Base-by-base conservation (phyloP, 2,888 invertebrate species). In the Hybos culiciformis region DNA sequence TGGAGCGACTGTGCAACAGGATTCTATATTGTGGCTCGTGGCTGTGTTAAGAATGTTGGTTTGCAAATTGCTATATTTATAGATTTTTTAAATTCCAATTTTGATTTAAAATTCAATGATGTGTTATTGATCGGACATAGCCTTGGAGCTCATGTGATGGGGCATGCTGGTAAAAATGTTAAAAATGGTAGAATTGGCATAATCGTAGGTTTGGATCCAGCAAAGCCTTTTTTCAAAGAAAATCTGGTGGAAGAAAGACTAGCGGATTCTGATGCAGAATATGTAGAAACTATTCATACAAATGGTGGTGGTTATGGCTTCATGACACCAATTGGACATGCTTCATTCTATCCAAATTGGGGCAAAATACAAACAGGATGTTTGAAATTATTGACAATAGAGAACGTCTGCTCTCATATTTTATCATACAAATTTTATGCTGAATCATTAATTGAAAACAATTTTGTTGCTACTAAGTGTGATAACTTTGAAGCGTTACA, bases 111-210 rank as follows among this genome's bases (percentile, higher is more conserved):
- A 61, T 41, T 68, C 66, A 11, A 70, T 63, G 2, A 59, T 63
- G 47, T 73, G 64, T 54, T 65, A 65, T 24, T 59, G 4, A 70
- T 72, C 33, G 74, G 73, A 2, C 72, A 75, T 50, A 75, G 75
- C 49, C 62, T 76, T 42, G 75, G 75, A 4, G 73, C 73, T 7
- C 73, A 74, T 55, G 72, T 72, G 7, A 68, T 70, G 37, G 73
- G 75, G 3, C 70, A 70, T 47, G 68, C 75, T 33, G 75, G 73
- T 2, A 75, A 74, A 46, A 69, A 68, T 51, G 68, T 70, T 2
- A 67, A 62, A 44, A 56, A 66, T 54, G 76, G 74, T 38, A 69
- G 68, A 17, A 66, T 70, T 20, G 68, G 71, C 47, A 68, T 69
- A 2, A 72, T 74, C 32, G 66, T 72, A 48, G 73, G 53, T 21